These are phyloP conservation scores for Chorisops tibialis DNA, from an alignment of 2,888 invertebrate genomes.

Conservation along the genomic window DNA sequence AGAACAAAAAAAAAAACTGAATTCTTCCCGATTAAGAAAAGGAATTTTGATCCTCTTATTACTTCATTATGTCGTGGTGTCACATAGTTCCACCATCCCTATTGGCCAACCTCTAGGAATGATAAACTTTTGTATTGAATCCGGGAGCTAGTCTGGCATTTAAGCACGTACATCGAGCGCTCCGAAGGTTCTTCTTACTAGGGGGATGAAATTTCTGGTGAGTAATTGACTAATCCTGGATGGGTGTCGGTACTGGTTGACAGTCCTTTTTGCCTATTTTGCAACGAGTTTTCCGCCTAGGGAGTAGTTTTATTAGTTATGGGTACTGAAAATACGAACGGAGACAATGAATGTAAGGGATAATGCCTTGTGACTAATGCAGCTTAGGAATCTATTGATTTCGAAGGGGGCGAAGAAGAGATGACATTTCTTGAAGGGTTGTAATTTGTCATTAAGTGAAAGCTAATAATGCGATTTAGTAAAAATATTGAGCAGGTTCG, in stretches of 20 bases:
- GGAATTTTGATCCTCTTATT: slow-evolving; percentile 39
- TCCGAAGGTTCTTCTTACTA: not conserved
- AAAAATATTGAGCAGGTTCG: no score
- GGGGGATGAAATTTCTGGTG: not conserved
- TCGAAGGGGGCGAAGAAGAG: no score
- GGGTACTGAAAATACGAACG: no score
- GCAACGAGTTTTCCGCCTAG: no score
- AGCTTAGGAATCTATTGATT: no score
- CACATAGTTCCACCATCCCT: not conserved
- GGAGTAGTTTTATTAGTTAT: no score
- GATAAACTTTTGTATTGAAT: not conserved
- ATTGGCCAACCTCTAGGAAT: not conserved
- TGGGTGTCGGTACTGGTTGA: slow-evolving; percentile 10
- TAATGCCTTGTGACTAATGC: no score
- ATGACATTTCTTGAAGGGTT: no score
- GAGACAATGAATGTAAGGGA: no score
- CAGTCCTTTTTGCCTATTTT: not conserved
- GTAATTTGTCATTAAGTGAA: no score
- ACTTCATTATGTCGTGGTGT: slow-evolving; percentile 35
- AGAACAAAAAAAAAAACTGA: not conserved
- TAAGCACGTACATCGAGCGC: slow-evolving; percentile 24
- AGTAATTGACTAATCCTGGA: slow-evolving; percentile 30
- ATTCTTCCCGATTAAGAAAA: slow-evolving; percentile 12
- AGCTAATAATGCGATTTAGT: no score
- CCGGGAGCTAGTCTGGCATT: slow-evolving; percentile 18